A percentile compares a stretch with the other conserved stretches of the same genome.
These are phyloP conservation scores for Indicator maculatus DNA, from an alignment of 2,113 vertebrate species.

Conservation along the genomic window DNA sequence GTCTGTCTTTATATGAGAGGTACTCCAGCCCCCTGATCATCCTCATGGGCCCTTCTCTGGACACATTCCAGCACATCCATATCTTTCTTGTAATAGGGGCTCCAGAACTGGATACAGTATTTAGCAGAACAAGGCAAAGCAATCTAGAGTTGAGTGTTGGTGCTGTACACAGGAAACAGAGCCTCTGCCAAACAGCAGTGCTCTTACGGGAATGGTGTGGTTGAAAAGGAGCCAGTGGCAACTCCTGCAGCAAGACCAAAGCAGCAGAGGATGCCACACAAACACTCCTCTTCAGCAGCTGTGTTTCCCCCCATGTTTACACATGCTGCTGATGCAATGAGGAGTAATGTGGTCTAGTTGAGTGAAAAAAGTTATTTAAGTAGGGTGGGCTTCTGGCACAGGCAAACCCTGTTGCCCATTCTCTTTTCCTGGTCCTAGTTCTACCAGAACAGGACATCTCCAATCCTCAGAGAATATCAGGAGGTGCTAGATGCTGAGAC, in stretches of 20 bases:
- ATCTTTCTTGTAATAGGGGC: too few species aligned
- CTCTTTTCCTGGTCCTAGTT: background rate
- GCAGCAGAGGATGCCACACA: background rate
- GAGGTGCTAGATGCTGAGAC: background rate
- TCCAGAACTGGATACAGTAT: too few species aligned
- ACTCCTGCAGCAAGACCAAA: background rate
- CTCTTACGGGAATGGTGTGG: background rate
- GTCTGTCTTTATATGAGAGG: too few species aligned
- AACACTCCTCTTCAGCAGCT: background rate
- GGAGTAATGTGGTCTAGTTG: background rate
- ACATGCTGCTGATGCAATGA: background rate
- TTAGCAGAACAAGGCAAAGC: background rate
- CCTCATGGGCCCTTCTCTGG: too few species aligned
- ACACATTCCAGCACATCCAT: too few species aligned
- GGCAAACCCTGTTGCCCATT: background rate
- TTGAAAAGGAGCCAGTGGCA: background rate
- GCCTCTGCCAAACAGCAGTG: background rate
- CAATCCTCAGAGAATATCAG: background rate
- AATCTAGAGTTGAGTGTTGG: background rate
- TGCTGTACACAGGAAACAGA: background rate
- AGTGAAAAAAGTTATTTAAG: background rate
- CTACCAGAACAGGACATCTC: background rate
- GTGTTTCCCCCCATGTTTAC: background rate
- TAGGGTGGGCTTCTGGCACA: background rate
- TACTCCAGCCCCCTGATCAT: too few species aligned